A percentile compares a stretch with the other conserved stretches of the same genome.
These are phyloP conservation scores for Ateles fusciceps DNA, from an alignment of 2,797 vertebrate species.

Conservation along the genomic window DNA sequence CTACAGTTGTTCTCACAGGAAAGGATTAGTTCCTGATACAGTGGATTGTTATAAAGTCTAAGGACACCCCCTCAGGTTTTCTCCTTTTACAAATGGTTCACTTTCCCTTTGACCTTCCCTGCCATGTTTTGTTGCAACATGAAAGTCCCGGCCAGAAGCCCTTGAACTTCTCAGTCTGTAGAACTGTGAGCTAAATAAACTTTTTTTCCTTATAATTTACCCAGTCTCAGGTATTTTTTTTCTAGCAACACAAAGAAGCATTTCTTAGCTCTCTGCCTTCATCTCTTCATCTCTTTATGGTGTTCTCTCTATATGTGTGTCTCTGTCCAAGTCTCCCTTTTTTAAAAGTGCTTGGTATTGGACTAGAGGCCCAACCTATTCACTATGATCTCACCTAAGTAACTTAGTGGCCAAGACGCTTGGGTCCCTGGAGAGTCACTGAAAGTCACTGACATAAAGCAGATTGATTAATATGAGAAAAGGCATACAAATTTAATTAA, in stretches of 20 bases:
- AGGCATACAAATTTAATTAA: background rate
- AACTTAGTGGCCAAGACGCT: background rate
- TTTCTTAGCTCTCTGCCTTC: background rate
- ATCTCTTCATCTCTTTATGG: background rate
- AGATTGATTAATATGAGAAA: background rate
- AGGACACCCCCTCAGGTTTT: background rate
- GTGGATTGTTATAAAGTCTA: background rate
- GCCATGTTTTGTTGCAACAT: background rate
- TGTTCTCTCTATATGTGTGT: background rate
- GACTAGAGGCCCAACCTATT: background rate
- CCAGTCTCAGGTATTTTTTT: background rate
- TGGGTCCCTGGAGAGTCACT: background rate
- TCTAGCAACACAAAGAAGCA: background rate
- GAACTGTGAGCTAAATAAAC: background rate
- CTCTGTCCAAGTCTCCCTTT: background rate
- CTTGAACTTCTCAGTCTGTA: background rate
- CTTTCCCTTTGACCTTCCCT: background rate
- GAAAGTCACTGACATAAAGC: background rate
- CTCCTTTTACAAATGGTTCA: background rate
- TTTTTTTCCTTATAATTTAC: background rate
- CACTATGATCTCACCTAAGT: background rate
- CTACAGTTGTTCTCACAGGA: background rate
- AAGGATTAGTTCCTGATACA: background rate
- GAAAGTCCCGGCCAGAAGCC: background rate
- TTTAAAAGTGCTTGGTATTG: background rate